Base-by-base conservation (phyloP, 1,140 invertebrate genomes). In the Drosophila nigromelanica region DNA sequence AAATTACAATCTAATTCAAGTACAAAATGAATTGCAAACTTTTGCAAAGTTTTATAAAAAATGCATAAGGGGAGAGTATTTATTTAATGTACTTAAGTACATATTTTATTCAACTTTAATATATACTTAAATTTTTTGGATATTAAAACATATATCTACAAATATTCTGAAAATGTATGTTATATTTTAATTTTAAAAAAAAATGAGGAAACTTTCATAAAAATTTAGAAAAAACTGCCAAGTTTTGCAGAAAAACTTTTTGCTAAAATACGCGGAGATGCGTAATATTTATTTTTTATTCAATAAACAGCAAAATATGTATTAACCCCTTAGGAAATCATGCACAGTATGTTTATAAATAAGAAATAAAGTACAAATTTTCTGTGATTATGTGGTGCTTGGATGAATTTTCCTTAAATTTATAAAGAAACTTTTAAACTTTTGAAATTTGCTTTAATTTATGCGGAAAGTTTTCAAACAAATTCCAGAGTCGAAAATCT, bases 1-100 rank as follows among this genome's bases (percentile, higher is more conserved):
- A 66, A 66, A 72, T 72, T 51, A 52, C 45, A 66, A 58, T 48
- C 37, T 72, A 66, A 72, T 66, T 58, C 45, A 18, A 66, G 59
- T 68, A 60, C 43, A 52, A 68, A 40, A 27, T 33, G 15, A 71
- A 52, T 18, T 50, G 40, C 50, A 14, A 50, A 55, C 33, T 37
- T 43, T 51, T 56, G 12, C 8, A 43, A 30, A 62, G 42, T 63
- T 62, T 81, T 62, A 12, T 69, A 37, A n/a, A 18, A 51, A 55
- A 40, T 35, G 14, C 8, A 35, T n/a, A n/a, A n/a, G n/a, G n/a
- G 2, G 5, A 40, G 4, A 35, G 7, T 18, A 15, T 33, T 24
- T 15, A 51, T 14, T 30, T 51, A 6, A 27, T 27, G 5, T 27
- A 6, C 27, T 27, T 27, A 27, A 27, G 27, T 51, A 33, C 7